These are phyloP conservation scores for Perizoma flavofasciatum DNA, from an alignment of 2,888 invertebrate species.

Conservation along the genomic window DNA sequence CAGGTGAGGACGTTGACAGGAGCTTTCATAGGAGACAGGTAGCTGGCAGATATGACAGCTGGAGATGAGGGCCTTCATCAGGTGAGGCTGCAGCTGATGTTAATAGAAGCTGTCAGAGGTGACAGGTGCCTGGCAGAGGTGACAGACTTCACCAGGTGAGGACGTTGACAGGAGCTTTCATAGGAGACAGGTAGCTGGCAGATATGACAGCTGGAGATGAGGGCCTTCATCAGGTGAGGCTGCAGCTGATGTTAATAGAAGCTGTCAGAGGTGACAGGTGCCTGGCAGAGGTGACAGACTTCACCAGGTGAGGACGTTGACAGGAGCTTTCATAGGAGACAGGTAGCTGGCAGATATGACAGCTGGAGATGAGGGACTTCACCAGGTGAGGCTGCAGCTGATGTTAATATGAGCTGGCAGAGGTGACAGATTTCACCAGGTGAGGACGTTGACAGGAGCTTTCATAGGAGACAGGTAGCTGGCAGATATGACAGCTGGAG, in stretches of 20 bases:
- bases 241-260: neutral
- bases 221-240: slow-evolving; percentile 96
- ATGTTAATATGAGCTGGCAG: neutral
- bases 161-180: neutral
- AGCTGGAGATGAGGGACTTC: neutral
- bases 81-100: neutral
- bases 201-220: slow-evolving; percentile 99
- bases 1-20: slow-evolving; percentile 1
- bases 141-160: slow-evolving; percentile 2
- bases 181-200: too few relatives aligned
- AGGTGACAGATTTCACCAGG: slow-evolving; percentile 1
- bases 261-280: neutral
- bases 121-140: too few relatives aligned
- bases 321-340: neutral
- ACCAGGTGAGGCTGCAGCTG: neutral
- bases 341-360: too few relatives aligned
- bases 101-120: neutral
- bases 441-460: slow-evolving; percentile 1
- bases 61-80: neutral
- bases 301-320: slow-evolving; percentile 1
- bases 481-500: too few relatives aligned
- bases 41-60: too few relatives aligned
- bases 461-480: too few relatives aligned
- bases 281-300: too few relatives aligned
- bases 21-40: too few relatives aligned